Evolutionary conservation across 2,888 invertebrate species (phyloP), one percentile per base, ranked within the genome.

Genomic region (Onchidella celtica): DNA sequence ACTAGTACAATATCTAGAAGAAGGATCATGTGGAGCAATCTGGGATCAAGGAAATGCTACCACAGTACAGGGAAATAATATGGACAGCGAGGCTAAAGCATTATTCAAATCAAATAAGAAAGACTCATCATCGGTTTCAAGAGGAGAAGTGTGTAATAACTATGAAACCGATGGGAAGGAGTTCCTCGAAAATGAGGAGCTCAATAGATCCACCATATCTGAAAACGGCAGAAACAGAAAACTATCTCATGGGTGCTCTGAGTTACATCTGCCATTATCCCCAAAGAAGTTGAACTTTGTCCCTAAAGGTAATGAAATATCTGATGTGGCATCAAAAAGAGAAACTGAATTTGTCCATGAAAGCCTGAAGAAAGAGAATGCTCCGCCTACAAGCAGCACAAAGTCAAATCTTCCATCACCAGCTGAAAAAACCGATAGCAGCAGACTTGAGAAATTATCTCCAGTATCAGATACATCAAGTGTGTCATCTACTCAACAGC

Each of bases 21-120:
- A 83, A 21, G 85, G 81, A 6, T 83, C 85, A 11, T 86, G 85
- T 72, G 81, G 81, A 24, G 72, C 47, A 40, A 34, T 24, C 29
- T 36, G 3, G 0, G 36, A n/a, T 65, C n/a, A n/a, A n/a, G 24
- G 11, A n/a, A 21, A 29, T 11, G 1, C 32, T 17, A 17, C 14
- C 36, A 21, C 24, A 29, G 40, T 24, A 21, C 40, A 47, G 32
- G 32, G 32, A 27, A 47, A n/a, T 55, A 1, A 32, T 72, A 24
- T n/a, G n/a, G n/a, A n/a, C n/a, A n/a, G n/a, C n/a, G n/a, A n/a
- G n/a, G n/a, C n/a, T n/a, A n/a, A n/a, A n/a, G n/a, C n/a, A n/a
- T n/a, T n/a, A n/a, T n/a, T n/a, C n/a, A n/a, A n/a, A n/a, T n/a
- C n/a, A n/a, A n/a, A n/a, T n/a, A n/a, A n/a, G n/a, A n/a, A n/a